These are phyloP conservation scores for Leuctra nigra DNA, from an alignment of 2,888 invertebrate genomes.

Conservation along the genomic window DNA sequence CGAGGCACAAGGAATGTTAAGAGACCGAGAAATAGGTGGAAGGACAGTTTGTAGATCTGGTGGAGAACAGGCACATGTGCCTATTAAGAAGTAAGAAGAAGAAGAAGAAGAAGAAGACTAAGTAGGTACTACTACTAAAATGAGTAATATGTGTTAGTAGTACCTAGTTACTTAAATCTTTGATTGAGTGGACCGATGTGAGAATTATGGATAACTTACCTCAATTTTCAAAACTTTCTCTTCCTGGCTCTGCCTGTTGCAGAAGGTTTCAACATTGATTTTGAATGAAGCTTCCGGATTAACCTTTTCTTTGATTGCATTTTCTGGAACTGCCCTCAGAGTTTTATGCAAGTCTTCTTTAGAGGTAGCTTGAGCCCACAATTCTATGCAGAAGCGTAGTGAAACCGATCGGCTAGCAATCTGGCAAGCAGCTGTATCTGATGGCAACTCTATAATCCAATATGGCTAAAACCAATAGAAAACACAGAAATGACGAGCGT, in stretches of 20 bases:
- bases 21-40: too few relatives aligned
- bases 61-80: neutral
- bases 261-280: slow-evolving; percentile 83
- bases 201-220: too few relatives aligned
- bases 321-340: slow-evolving; percentile 51
- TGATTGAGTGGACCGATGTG: too few relatives aligned
- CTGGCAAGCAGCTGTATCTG: slow-evolving; percentile 59
- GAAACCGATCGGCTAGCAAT: slow-evolving; percentile 78
- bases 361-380: slow-evolving; percentile 65
- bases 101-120: neutral
- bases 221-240: slow-evolving; percentile 86
- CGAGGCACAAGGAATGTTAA: too few relatives aligned
- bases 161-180: neutral
- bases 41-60: too few relatives aligned
- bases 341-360: slow-evolving; percentile 54
- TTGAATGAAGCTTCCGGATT: slow-evolving; percentile 60
- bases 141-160: neutral
- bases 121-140: neutral
- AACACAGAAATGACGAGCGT: too few relatives aligned
- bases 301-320: slow-evolving; percentile 49
- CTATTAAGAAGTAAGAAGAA: neutral
- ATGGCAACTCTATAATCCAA: slow-evolving; percentile 71
- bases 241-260: slow-evolving; percentile 70
- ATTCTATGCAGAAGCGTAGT: slow-evolving; percentile 67
- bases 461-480: slow-evolving; percentile 63